Conservation (phyloP, 2,113 vertebrate species). For the Plotosus lineatus region DNA sequence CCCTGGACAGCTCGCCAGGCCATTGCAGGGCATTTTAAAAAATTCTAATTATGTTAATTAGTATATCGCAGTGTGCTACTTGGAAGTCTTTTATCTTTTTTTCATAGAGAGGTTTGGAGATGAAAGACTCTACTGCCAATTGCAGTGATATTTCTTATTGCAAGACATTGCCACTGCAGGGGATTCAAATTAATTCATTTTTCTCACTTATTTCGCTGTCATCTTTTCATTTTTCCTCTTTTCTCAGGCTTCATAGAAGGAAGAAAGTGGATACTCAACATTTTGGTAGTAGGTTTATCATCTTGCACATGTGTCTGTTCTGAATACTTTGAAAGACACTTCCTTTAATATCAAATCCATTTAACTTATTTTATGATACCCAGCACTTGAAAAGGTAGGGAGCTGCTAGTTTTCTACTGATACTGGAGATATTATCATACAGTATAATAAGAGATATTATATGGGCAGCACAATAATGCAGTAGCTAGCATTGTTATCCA, state of each 20-base stretch:
- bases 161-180: constrained; percentile 15
- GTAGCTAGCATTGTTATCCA: too few relatives aligned
- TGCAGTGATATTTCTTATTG: constrained; percentile 27
- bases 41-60: constrained; percentile 27
- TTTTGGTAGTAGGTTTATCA: constrained; percentile 18
- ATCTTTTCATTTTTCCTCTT: constrained; percentile 2
- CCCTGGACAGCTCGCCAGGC: too few relatives aligned
- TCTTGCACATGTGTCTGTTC: not conserved
- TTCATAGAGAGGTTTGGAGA: constrained; percentile 1
- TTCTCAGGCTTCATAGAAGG: not conserved
- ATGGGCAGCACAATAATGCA: too few relatives aligned
- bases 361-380: not conserved
- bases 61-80: not conserved
- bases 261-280: constrained; percentile 3
- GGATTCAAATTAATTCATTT: constrained; percentile 42
- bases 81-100: constrained; percentile 13
- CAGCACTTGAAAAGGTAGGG: not conserved
- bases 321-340: not conserved
- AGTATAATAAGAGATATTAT: not conserved
- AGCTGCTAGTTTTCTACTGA: constrained; percentile 17
- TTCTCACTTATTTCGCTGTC: constrained; percentile 30
- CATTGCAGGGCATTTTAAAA: too few relatives aligned
- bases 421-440: constrained; percentile 12
- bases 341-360: constrained; percentile 24
- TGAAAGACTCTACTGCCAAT: constrained; percentile 12